phyloP scores from a whole-genome alignment of 2,113 vertebrate genomes.

The Aphyosemion australe region DNA sequence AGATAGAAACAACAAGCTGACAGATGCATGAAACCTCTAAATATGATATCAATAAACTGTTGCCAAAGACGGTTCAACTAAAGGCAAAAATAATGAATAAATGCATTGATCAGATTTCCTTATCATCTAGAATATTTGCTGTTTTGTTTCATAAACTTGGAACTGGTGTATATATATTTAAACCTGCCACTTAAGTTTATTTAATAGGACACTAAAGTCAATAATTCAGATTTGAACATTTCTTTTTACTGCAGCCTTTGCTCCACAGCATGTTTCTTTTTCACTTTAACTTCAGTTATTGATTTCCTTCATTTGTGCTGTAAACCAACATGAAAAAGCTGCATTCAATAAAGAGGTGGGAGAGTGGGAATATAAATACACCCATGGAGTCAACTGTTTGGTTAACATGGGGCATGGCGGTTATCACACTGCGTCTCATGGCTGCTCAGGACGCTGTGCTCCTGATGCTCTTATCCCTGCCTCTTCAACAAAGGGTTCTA shows the following conservation, averaged over 20 bases:
- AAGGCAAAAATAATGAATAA: background rate
- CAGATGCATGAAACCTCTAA: background rate
- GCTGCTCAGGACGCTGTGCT: slow-evolving; percentile 8
- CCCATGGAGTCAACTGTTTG: background rate
- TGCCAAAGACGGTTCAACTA: slow-evolving; percentile 1
- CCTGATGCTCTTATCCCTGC: slow-evolving; percentile 13
- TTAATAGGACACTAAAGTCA: background rate
- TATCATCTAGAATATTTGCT: background rate
- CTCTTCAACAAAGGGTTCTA: slow-evolving; percentile 13
- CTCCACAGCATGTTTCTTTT: background rate
- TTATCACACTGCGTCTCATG: slow-evolving; percentile 14
- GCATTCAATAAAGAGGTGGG: slow-evolving; percentile 9
- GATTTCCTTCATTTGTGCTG: slow-evolving; percentile 13
- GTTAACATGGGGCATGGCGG: slow-evolving; percentile 1
- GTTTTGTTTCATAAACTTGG: background rate
- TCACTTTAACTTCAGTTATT: slow-evolving; percentile 13
- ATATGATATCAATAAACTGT: background rate
- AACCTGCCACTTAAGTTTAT: too few species aligned
- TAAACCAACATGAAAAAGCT: slow-evolving; percentile 11
- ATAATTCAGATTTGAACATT: background rate
- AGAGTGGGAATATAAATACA: slow-evolving; percentile 11
- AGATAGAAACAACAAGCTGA: background rate
- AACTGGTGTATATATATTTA: too few species aligned
- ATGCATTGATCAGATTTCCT: background rate
- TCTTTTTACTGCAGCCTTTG: background rate